Base-by-base conservation (phyloP, 2,797 vertebrate species). In the Chaunax sp. region DNA sequence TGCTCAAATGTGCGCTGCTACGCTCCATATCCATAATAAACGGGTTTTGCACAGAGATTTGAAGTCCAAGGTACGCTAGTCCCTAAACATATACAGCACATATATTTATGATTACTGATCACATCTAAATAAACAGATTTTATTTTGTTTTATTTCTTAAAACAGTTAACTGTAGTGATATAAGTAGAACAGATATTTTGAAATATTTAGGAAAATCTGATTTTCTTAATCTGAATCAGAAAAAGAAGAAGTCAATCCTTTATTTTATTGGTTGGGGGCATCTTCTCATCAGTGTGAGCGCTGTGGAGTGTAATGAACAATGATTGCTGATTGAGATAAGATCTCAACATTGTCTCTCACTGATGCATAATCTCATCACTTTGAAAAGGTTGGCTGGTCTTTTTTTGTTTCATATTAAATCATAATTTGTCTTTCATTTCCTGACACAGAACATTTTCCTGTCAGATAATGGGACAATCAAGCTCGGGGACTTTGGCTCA, bases 401-500 rank as follows among this genome's bases (percentile, higher is more conserved):
- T 62, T 76, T 78, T 80, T 53, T 33, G 49, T 50, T 47, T 19
- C 23, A 20, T 38, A 47, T 71, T 71, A 58, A 80, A 35, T 70
- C 33, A 59, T 72, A 16, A 2, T 68, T 77, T 52, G 33, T 61
- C 28, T 75, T 51, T 88, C 19, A 65, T 86, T 89, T 89, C 65
- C 76, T 59, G 52, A 64, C 85, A 60, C 90, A 98, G 96, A 98
- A 98, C 56, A 84, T 98, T 86, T 97, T 99, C 90, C 94, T 98
- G 75, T 95, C 96, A 52, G 92, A 94, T 76, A 89, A 83, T 35
- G 95, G 95, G 77, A 93, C 91, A 78, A 77, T 98, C 70, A 98
- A 97, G 89, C 76, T 98, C 41, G 97, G 96, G 72, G 97, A 99
- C 83, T 99, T 99, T 92, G 97, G 96, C 77, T 98, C 96, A 12